Conservation (phyloP, 1,140 invertebrate species). For the Platyura marginata region DNA sequence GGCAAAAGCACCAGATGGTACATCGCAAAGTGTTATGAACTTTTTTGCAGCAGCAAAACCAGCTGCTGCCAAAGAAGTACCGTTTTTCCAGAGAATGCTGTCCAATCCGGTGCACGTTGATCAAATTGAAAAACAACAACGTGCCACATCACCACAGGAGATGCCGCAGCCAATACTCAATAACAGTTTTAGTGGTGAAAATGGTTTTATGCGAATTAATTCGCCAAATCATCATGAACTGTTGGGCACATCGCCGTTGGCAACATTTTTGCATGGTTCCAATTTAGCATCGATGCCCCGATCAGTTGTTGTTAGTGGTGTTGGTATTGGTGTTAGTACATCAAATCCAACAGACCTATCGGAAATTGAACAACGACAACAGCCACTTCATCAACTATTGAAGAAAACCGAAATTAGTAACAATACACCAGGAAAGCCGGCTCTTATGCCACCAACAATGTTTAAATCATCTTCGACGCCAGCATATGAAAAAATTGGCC, state of each 20-base stretch:
- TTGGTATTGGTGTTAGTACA: too few species aligned
- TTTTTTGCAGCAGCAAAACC: constrained; percentile 67
- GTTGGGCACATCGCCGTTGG: constrained; percentile 23
- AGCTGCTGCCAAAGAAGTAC: constrained; percentile 24
- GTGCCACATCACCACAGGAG: constrained; percentile 14
- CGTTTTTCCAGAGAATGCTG: constrained; percentile 29
- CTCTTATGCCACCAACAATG: constrained; percentile 68
- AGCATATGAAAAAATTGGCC: neutral
- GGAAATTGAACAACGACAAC: constrained; percentile 6
- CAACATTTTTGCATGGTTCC: constrained; percentile 25
- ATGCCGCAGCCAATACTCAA: constrained; percentile 23
- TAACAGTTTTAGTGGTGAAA: constrained; percentile 27
- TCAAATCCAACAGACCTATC: neutral
- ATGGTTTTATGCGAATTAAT: constrained; percentile 27
- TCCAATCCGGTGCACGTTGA: constrained; percentile 62
- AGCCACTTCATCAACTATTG: constrained; percentile 3
- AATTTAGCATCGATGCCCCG: neutral
- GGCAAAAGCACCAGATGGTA: constrained; percentile 17
- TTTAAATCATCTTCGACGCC: constrained; percentile 24
- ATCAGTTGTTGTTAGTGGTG: too few species aligned
- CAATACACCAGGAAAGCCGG: constrained; percentile 34
- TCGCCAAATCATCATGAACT: constrained; percentile 13
- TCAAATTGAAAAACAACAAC: constrained; percentile 45
- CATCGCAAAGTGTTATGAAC: constrained; percentile 64
- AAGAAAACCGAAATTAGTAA: neutral